A percentile compares a stretch with the other conserved stretches of the same genome.
Conservation (phyloP, 2,888 invertebrate genomes). For the Charanyca ferruginea region DNA sequence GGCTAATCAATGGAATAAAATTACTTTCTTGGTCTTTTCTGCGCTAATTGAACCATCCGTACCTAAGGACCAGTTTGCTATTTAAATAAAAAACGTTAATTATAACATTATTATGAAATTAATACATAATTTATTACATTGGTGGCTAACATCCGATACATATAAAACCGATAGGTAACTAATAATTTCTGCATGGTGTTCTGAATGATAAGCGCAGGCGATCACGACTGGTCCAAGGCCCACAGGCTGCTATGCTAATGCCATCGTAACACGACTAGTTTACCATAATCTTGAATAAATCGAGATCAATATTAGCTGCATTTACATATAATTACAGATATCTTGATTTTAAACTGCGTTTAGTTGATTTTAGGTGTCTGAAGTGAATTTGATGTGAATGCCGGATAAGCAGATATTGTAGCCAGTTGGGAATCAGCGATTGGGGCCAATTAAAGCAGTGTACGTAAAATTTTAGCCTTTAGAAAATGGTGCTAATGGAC, state of each 20-base stretch:
- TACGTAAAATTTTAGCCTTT: no score
- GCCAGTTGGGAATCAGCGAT: background rate
- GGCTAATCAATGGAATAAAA: background rate
- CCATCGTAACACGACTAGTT: slow-evolving; percentile 31
- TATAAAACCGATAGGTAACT: slow-evolving; percentile 1
- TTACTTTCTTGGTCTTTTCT: background rate
- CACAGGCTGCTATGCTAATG: slow-evolving; percentile 41
- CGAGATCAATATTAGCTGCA: slow-evolving; percentile 23
- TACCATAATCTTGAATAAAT: slow-evolving; percentile 42
- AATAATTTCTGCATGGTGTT: slow-evolving; percentile 18
- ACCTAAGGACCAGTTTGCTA: background rate
- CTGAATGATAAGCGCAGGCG: slow-evolving; percentile 12
- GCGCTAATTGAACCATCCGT: background rate
- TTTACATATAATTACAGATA: slow-evolving; percentile 31
- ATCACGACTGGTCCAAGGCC: slow-evolving; percentile 51
- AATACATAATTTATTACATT: background rate
- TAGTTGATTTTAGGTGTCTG: slow-evolving; percentile 11
- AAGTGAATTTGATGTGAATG: background rate
- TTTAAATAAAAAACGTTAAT: background rate
- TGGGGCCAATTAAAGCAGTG: background rate
- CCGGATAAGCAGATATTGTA: background rate
- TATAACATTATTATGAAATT: slow-evolving; percentile 1
- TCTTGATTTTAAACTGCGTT: slow-evolving; percentile 13
- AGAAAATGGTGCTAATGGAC: background rate
- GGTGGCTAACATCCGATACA: slow-evolving; percentile 1